These are phyloP conservation scores for Indri indri DNA, from an alignment of 2,113 vertebrate species.

Conservation along the genomic window DNA sequence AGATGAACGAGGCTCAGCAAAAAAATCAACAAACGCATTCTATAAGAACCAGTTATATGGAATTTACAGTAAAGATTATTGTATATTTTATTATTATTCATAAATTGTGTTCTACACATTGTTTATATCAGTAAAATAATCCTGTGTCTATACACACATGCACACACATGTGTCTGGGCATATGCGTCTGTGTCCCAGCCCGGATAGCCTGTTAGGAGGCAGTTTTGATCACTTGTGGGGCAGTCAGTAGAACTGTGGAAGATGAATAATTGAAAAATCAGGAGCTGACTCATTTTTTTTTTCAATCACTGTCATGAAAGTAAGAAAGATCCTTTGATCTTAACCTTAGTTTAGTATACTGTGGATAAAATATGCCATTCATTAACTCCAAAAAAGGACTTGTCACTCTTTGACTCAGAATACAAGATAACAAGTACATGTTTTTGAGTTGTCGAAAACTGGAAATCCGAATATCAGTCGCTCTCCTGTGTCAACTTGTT, in stretches of 20 bases:
- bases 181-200: accelerated
- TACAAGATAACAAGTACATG: background rate
- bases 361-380: background rate
- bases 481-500: background rate
- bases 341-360: background rate
- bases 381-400: background rate
- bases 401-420: background rate
- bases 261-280: background rate
- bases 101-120: background rate
- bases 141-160: background rate
- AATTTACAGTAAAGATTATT: background rate
- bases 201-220: background rate
- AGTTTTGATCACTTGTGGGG: background rate
- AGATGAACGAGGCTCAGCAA: background rate
- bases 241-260: background rate
- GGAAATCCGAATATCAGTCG: background rate
- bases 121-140: background rate
- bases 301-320: background rate
- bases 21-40: background rate
- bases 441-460: slow-evolving; percentile 24
- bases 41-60: background rate
- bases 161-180: background rate
- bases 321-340: slow-evolving; percentile 10
- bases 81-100: background rate
- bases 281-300: background rate